Evolutionary conservation across 2,888 invertebrate species (phyloP), one percentile per base, ranked within the genome.

Genomic region (Esperia sulphurella): DNA sequence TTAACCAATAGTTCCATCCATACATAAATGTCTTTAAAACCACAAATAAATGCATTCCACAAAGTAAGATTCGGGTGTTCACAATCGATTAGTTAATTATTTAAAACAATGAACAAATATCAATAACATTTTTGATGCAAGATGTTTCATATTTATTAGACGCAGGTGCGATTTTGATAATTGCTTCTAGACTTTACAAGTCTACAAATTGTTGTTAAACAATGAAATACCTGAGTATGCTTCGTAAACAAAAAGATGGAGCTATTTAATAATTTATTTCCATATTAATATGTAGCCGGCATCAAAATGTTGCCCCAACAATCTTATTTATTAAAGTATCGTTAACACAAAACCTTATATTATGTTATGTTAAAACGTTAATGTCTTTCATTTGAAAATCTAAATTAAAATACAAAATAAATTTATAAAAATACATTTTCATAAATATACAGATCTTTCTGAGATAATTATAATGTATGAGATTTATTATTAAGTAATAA

Each of bases 321-420:
- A 21, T 21, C 21, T 21, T 21, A 21, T 21, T 21, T 21, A 21
- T 5, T 3, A 5, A 21, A 2, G 21, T 21, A 5, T 21, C 5
- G 48, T 58, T 55, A 56, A 48, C 45, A 49, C 37, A 44, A 53
- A 43, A 51, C 51, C 48, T 47, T 54, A 51, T 45, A 43, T 52
- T 59, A n/a, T n/a, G 50, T 48, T n/a, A n/a, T 57, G 65, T 77
- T 77, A 79, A 21, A 65, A 57, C 63, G 71, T 79, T 79, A 79
- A 69, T 80, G 80, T 80, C 80, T 80, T 80, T 79, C 64, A 21
- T 69, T 70, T 46, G 48, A 50, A 52, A 51, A 51, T 46, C 40
- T 46, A 28, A 51, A 45, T 52, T 50, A 48, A 43, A 10, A 28
- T 45, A n/a, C 48, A 50, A 42, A 33, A n/a, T 21, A 3, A 21